Evolutionary conservation across 2,113 vertebrate genomes (phyloP).

Genomic region (Paracanthobrama guichenoti): DNA sequence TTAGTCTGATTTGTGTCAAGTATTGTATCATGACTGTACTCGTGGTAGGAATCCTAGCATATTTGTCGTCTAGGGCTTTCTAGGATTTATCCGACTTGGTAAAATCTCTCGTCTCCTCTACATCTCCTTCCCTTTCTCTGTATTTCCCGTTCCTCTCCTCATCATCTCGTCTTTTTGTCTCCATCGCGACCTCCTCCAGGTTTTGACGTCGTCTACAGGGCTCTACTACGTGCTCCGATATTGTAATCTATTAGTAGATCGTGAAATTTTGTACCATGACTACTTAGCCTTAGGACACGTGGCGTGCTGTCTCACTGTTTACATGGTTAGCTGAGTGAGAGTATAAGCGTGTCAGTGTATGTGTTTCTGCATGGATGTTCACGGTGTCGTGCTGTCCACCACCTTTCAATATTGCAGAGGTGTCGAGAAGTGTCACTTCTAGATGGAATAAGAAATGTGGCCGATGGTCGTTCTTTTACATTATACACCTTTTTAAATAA

Average conservation of each 20-base stretch:
- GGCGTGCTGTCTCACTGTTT: constrained; percentile 65
- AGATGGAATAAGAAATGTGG: constrained; percentile 34
- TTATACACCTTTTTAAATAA: constrained; percentile 4
- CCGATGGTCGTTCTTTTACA: constrained; percentile 38
- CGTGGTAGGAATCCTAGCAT: constrained; percentile 31
- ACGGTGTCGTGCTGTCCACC: constrained; percentile 71
- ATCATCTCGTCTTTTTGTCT: constrained; percentile 36
- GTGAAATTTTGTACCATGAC: constrained; percentile 63
- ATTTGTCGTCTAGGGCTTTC: constrained; percentile 28
- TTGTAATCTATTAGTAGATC: constrained; percentile 52
- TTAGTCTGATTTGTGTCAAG: constrained; percentile 29
- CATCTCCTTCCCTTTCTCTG: constrained; percentile 37
- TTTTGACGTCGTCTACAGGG: constrained; percentile 26
- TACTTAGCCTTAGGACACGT: constrained; percentile 56
- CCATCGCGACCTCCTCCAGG: constrained; percentile 54
- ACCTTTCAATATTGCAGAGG: constrained; percentile 64
- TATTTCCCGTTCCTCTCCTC: constrained; percentile 31
- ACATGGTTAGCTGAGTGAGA: constrained; percentile 48
- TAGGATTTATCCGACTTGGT: constrained; percentile 44
- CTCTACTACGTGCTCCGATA: constrained; percentile 30
- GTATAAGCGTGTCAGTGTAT: constrained; percentile 36
- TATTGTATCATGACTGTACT: constrained; percentile 26
- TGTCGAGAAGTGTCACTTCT: constrained; percentile 63
- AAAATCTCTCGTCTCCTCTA: background rate
- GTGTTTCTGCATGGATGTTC: constrained; percentile 67